Base-by-base conservation (phyloP, 2,888 invertebrate genomes). In the Drosophila rellima region DNA sequence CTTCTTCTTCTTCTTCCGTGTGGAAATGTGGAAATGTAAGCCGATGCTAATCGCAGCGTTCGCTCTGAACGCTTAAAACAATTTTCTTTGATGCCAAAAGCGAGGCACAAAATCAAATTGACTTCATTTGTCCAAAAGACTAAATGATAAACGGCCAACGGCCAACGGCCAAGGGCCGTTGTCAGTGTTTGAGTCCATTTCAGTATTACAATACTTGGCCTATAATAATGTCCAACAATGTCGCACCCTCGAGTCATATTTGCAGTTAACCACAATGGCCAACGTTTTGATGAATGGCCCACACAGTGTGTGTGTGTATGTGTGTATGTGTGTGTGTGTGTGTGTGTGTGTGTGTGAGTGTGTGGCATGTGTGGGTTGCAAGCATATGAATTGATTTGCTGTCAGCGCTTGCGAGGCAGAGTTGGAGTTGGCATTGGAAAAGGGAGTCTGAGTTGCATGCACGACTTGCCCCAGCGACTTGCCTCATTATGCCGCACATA, bases 301-400 rank as follows among this genome's bases (percentile, higher is more conserved):
- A 83, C 74, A 83, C 74, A 48, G 55, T 42, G 47, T 51, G 26
- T 26, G 3, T 20, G 3, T 20, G 20, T 20, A 3, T 20, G 20
- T 20, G 20, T 20, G 20, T 20, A 3, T 3, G 20, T 20, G 20
- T 20, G 20, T 20, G 20, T 1, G 20, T 20, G 20, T 20, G 20
- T 1, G 20, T 2, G 26, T 6, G 68, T 20, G 20, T 20, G 20
- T 20, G 20, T 1, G 20, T 20, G 20, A 2, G 20, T 1, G 20
- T 2, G 26, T 6, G 68, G 47, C 40, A 23, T 57, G 56, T 31
- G 39, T n/a, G 47, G 31, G 51, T n/a, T 40, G 56, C 15, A 39
- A 73, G 80, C 81, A 83, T 86, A 87, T 86, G 86, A 86, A 86
- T 86, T 86, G 86, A 88, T 86, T 86, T 81, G 86, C 84, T 81